A percentile compares a stretch with the other conserved stretches of the same genome.
Conservation (phyloP, 2,113 vertebrate genomes). For the Pollachius pollachius region DNA sequence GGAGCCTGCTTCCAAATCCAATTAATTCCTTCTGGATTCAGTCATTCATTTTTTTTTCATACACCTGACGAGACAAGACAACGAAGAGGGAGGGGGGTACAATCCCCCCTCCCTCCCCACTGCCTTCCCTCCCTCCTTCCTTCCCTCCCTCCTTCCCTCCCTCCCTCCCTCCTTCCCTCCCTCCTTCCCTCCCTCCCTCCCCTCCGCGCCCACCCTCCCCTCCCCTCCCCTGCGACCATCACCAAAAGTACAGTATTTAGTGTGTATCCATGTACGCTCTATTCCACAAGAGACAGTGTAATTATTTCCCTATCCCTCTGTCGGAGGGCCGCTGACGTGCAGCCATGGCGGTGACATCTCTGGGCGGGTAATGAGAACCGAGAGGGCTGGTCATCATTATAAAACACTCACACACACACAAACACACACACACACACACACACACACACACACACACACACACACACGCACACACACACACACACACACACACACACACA, state of each 20-base stretch:
- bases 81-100: constrained; percentile 16
- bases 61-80: constrained; percentile 50
- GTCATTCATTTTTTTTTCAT: constrained; percentile 61
- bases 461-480: no score
- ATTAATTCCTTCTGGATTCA: constrained; percentile 75
- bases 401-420: not conserved
- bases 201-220: no score
- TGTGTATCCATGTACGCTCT: constrained; percentile 69
- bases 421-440: no score
- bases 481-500: not conserved
- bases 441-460: no score
- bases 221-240: not conserved
- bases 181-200: constrained; percentile 15
- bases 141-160: constrained; percentile 18
- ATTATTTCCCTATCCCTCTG: constrained; percentile 64
- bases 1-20: constrained; percentile 72
- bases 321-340: constrained; percentile 42
- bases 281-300: constrained; percentile 69
- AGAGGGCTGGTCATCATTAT: constrained; percentile 50
- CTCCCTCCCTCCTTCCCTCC: not conserved
- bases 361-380: constrained; percentile 56
- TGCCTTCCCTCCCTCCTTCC: not conserved
- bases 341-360: constrained; percentile 49
- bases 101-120: constrained; percentile 28
- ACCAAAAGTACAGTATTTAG: constrained; percentile 62